Conservation (phyloP, 2,797 vertebrate species). For the Hipposideros larvatus region DNA sequence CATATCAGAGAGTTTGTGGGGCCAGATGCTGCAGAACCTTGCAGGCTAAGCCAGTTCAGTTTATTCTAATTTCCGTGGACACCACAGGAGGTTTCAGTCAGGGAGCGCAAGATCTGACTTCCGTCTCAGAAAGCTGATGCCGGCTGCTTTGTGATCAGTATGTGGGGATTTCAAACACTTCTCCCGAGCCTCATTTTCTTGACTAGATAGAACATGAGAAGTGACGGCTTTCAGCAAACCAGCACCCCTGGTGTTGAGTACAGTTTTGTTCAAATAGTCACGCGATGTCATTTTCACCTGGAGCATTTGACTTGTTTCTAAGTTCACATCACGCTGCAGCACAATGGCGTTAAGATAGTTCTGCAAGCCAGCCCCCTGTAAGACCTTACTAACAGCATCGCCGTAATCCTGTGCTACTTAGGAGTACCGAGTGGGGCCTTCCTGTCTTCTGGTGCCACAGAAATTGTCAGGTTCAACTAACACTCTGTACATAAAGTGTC, state of each 20-base stretch:
- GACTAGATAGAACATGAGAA: background rate
- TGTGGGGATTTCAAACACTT: fast-evolving
- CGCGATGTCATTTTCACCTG: background rate
- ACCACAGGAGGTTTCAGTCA: background rate
- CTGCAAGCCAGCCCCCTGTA: background rate
- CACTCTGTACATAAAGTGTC: fast-evolving
- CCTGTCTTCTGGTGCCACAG: background rate
- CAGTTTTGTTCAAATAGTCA: too few relatives aligned
- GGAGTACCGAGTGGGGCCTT: background rate
- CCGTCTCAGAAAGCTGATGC: background rate
- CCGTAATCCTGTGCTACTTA: fast-evolving
- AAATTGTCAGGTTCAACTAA: background rate
- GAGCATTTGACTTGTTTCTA: background rate
- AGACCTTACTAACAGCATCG: background rate
- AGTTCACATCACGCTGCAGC: background rate
- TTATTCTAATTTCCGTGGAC: background rate
- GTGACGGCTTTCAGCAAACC: too few relatives aligned
- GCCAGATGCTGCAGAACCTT: background rate
- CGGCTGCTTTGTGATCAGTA: background rate
- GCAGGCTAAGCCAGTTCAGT: background rate
- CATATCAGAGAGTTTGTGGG: background rate
- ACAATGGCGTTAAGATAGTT: background rate
- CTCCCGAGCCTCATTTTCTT: background rate
- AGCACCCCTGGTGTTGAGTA: too few relatives aligned
- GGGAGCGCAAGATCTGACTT: background rate